Conservation (phyloP, 2,888 invertebrate species). For the Trachelus iudaicus region DNA sequence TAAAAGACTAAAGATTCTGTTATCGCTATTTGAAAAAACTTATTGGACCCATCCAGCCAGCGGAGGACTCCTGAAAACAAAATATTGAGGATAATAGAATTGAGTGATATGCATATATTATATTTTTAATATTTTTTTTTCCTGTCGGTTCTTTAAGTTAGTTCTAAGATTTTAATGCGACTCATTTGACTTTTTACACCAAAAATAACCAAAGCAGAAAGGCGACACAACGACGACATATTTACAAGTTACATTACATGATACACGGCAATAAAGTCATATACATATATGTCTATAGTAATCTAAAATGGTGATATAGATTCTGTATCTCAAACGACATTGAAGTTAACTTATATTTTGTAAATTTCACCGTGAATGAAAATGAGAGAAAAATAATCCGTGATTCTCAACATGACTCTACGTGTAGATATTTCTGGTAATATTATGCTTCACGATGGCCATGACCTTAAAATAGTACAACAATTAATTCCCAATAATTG, state of each 20-base stretch:
- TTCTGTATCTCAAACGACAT: constrained; percentile 32
- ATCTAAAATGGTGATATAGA: constrained; percentile 32
- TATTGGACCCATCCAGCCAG: neutral
- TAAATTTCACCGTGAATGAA: constrained; percentile 35
- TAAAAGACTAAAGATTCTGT: neutral
- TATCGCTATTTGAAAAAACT: neutral
- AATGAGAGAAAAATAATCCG: constrained; percentile 16
- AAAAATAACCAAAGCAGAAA: constrained; percentile 57
- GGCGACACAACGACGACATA: constrained; percentile 53
- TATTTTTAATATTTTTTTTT: constrained; percentile 53
- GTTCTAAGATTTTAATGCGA: constrained; percentile 41
- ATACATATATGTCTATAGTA: constrained; percentile 45
- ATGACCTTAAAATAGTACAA: constrained; percentile 39
- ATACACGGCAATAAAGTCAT: constrained; percentile 56
- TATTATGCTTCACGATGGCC: constrained; percentile 34
- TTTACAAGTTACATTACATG: constrained; percentile 61
- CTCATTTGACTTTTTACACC: constrained; percentile 47
- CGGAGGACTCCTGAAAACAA: neutral
- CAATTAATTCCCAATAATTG: constrained; percentile 36
- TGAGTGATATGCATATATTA: constrained; percentile 47
- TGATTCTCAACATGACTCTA: constrained; percentile 24
- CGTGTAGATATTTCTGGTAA: constrained; percentile 39
- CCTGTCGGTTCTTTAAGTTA: constrained; percentile 41
- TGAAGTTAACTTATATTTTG: constrained; percentile 39
- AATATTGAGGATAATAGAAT: constrained; percentile 11